Conservation (phyloP, 2,113 vertebrate genomes). For the Prionailurus viverrinus region DNA sequence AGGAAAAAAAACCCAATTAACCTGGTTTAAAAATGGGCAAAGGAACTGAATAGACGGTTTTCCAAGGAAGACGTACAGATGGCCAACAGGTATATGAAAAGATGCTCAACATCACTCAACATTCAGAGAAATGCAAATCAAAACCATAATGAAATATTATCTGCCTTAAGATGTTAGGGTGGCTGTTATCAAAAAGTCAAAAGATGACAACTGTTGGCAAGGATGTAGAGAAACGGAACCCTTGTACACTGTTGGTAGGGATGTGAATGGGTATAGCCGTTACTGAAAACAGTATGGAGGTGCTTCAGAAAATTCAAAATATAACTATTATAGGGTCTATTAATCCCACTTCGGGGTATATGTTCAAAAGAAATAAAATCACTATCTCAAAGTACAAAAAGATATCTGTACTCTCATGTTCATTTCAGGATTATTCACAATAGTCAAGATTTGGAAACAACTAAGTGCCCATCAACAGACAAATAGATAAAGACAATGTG, state of each 20-base stretch:
- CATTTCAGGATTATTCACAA: not conserved
- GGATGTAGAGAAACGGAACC: not conserved
- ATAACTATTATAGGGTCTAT: not conserved
- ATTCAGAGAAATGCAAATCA: not conserved
- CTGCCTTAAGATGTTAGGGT: not conserved
- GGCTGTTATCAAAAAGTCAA: not conserved
- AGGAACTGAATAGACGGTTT: not conserved
- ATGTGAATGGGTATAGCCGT: not conserved
- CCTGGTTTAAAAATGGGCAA: not conserved
- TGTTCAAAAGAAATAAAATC: not conserved
- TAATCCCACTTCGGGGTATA: not conserved
- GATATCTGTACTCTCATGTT: not conserved
- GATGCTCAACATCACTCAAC: not conserved
- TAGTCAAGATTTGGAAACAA: not conserved
- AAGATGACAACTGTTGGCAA: not conserved
- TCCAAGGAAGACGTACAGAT: not conserved
- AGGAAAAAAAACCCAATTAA: not conserved
- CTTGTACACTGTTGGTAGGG: not conserved
- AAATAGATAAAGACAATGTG: not conserved
- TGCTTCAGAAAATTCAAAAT: not conserved
- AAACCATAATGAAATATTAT: not conserved
- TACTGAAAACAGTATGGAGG: not conserved
- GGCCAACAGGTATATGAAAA: not conserved
- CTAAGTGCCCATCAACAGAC: not conserved
- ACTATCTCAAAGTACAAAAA: not conserved